phyloP scores from a whole-genome alignment of 1,140 invertebrate species.

The Metaphire vulgaris region DNA sequence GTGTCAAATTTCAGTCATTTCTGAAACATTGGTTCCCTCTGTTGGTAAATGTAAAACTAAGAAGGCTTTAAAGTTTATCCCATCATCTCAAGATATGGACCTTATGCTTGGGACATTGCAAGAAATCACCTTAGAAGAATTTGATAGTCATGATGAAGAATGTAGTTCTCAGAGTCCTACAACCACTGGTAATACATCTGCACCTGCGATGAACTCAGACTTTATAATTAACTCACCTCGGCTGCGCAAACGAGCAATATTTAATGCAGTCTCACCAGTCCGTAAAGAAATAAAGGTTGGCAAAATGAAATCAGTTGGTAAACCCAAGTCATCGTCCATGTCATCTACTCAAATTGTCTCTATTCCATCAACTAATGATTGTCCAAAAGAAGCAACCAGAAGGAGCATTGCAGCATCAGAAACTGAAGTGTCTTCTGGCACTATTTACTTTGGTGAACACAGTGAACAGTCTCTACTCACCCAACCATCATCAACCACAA shows the following conservation, averaged over 20 bases:
- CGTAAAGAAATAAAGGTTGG: constrained; percentile 18
- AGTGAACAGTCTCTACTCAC: background rate
- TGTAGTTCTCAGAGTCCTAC: background rate
- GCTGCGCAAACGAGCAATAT: constrained; percentile 12
- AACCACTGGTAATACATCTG: background rate
- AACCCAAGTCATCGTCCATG: background rate
- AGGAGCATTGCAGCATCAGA: background rate
- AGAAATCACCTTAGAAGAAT: constrained; percentile 6
- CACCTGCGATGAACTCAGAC: background rate
- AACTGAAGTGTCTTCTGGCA: background rate
- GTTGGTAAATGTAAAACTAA: constrained; percentile 12
- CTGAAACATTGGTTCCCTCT: constrained; percentile 10
- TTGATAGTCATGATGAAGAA: background rate
- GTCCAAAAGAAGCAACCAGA: background rate
- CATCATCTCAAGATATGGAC: background rate
- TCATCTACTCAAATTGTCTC: too few species aligned
- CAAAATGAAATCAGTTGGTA: constrained; percentile 8
- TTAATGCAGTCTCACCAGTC: constrained; percentile 24
- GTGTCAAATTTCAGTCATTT: background rate
- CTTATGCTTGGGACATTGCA: constrained; percentile 20
- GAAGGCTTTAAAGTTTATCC: constrained; percentile 17
- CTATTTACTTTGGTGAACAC: background rate
- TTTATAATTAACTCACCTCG: background rate
- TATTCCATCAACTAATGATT: background rate
- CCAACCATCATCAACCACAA: too few species aligned